Evolutionary conservation across 2,113 vertebrate genomes (phyloP).

Genomic region (Misgurnus mizolepis): DNA sequence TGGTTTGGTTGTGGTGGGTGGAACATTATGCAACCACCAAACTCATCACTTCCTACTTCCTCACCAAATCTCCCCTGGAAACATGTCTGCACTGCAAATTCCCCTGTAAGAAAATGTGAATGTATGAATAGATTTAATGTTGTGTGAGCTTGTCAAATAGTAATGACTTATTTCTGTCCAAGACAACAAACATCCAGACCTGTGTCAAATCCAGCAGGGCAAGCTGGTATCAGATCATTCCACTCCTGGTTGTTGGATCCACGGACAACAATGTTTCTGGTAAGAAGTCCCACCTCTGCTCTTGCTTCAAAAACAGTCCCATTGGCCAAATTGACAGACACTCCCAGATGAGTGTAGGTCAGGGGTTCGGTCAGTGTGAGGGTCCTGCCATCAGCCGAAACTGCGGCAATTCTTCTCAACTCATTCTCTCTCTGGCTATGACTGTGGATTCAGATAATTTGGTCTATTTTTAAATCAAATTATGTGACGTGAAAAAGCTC

Average conservation of each 20-base stretch:
- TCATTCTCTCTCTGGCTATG: constrained; percentile 85
- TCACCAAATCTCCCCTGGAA: constrained; percentile 86
- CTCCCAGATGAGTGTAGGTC: constrained; percentile 77
- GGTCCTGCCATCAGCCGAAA: constrained; percentile 72
- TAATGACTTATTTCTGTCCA: too few relatives aligned
- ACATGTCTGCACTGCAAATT: constrained; percentile 87
- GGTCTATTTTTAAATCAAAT: too few relatives aligned
- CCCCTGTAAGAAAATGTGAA: constrained; percentile 67
- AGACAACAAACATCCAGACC: constrained; percentile 65
- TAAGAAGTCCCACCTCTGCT: constrained; percentile 85
- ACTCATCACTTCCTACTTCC: constrained; percentile 83
- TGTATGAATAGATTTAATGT: not conserved
- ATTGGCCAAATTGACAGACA: constrained; percentile 74
- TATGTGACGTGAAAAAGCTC: too few relatives aligned
- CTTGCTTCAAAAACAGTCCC: constrained; percentile 76
- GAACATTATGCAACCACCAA: constrained; percentile 87
- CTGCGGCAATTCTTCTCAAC: constrained; percentile 68
- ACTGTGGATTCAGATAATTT: constrained; percentile 61
- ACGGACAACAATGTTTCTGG: constrained; percentile 83
- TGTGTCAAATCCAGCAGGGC: constrained; percentile 81
- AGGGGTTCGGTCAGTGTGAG: constrained; percentile 74
- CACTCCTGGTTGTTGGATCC: constrained; percentile 78
- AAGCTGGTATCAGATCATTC: constrained; percentile 75
- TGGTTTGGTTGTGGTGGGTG: constrained; percentile 75
- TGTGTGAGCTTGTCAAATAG: too few relatives aligned